These are phyloP conservation scores for Drosophila orena DNA, from an alignment of 1,140 invertebrate genomes.

Conservation along the genomic window DNA sequence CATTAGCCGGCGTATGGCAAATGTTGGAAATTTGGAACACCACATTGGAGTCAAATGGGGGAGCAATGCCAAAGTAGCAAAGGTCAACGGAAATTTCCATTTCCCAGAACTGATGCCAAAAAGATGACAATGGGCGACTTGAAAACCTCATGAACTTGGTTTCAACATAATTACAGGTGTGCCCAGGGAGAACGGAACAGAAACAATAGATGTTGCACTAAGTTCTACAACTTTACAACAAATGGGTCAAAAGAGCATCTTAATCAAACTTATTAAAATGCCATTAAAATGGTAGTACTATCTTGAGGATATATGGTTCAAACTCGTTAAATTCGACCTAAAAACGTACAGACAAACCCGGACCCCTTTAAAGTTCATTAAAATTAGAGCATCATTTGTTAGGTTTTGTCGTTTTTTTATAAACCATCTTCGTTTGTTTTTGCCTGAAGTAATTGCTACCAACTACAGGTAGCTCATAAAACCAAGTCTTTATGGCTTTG, in stretches of 20 bases:
- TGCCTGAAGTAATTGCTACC: conserved; percentile 27
- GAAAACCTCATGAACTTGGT: conserved; percentile 10
- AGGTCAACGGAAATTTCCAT: conserved; percentile 62
- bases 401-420: conserved; percentile 12
- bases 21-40: conserved; percentile 73
- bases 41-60: conserved; percentile 9
- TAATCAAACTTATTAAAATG: too few species aligned
- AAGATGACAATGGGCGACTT: conserved; percentile 40
- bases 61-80: conserved; percentile 46
- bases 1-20: conserved; percentile 60
- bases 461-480: conserved; percentile 11
- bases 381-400: conserved; percentile 41
- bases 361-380: conserved; percentile 32
- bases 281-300: too few species aligned
- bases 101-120: conserved; percentile 45
- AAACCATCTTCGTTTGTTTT: conserved; percentile 9
- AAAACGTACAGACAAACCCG: conserved; percentile 1
- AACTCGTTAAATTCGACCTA: not conserved
- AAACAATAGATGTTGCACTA: not conserved
- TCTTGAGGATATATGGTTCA: not conserved
- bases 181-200: not conserved
- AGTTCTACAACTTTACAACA: not conserved
- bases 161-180: conserved; percentile 25
- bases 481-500: conserved; percentile 30
- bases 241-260: too few species aligned